Percentiles rank a stretch among this genome's conserved stretches.
These are phyloP conservation scores for Achatina immaculata DNA, from an alignment of 1,140 invertebrate species.

Conservation along the genomic window DNA sequence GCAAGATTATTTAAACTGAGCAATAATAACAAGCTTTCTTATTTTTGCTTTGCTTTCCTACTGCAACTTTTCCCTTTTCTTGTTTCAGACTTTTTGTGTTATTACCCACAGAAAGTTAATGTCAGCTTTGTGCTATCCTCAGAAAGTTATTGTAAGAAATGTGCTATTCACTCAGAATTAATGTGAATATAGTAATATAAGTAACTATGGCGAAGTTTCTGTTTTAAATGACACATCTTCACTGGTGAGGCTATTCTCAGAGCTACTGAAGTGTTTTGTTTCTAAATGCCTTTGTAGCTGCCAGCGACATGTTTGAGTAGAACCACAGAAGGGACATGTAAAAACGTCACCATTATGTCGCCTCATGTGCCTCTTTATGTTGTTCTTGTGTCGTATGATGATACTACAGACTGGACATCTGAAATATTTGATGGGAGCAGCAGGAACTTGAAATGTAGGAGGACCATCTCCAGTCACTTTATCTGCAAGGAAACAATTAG, in stretches of 20 bases:
- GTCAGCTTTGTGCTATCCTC: not conserved
- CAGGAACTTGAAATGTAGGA: constrained; percentile 33
- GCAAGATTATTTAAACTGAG: constrained; percentile 2
- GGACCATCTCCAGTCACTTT: not conserved
- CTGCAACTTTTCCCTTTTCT: not conserved
- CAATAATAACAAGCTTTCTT: constrained; percentile 36
- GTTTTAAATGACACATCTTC: constrained; percentile 3
- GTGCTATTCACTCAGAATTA: no score
- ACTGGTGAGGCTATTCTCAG: not conserved
- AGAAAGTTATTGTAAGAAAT: no score
- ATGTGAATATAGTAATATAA: no score
- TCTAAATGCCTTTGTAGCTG: constrained; percentile 38
- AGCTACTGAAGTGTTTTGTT: constrained; percentile 20
- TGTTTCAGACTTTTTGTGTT: not conserved
- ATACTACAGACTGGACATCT: constrained; percentile 35
- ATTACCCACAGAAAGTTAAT: no score
- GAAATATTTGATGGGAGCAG: constrained; percentile 32
- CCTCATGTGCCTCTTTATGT: constrained; percentile 46
- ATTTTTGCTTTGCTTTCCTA: not conserved
- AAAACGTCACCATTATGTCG: constrained; percentile 46
- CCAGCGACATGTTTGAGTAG: constrained; percentile 37
- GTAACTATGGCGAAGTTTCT: not conserved
- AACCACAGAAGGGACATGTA: constrained; percentile 40
- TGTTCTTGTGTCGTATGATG: constrained; percentile 40
- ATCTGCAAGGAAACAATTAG: constrained; percentile 35